Base-by-base conservation (phyloP, 2,113 vertebrate species). In the Patagioenas fasciata region DNA sequence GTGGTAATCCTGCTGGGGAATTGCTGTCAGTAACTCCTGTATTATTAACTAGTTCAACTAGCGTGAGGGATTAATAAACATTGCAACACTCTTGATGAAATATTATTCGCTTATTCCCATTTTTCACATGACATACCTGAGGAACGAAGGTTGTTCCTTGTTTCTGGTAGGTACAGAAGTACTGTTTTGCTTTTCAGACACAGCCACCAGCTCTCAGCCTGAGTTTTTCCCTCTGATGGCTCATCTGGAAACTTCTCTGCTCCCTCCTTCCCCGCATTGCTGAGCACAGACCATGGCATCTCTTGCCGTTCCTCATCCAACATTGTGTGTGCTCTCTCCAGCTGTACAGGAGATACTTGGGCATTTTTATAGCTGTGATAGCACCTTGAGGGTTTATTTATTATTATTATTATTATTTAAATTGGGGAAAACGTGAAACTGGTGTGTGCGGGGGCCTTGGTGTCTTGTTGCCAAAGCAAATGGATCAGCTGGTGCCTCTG, bases 31-130 rank as follows among this genome's bases (percentile, higher is more conserved):
- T 81, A 64, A 60, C 47, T 71, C 28, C 29, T 58, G 6, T 51
- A 28, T 80, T 73, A 64, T 91, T 81, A 87, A 91, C 93, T 81
- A 95, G 48, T 6, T 75, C 81, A 61, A 1, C 61, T 56, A 72
- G 57, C 15, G 17, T 2, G 19, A 70, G 65, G 36, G 72, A 89
- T 79, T 91, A 74, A 89, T 84, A 81, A 91, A 79, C 42, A 58
- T 5, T 66, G 67, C 64, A 61, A 0, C 16, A 8, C 13, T 87
- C 54, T n/a, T 32, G 64, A 23, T 61, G 79, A 78, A 66, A 51
- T 3, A 16, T n/a, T 54, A 7, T 24, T 77, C 73, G 65, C 82
- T 95, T 80, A 6, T 54, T 85, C 32, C 24, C 48, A 23, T 54
- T 89, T 71, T 79, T 13, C 58, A 21, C 1, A 0, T 6, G n/a